These are phyloP conservation scores for Tetrapedia diversipes DNA, from an alignment of 2,888 invertebrate genomes.

Conservation along the genomic window DNA sequence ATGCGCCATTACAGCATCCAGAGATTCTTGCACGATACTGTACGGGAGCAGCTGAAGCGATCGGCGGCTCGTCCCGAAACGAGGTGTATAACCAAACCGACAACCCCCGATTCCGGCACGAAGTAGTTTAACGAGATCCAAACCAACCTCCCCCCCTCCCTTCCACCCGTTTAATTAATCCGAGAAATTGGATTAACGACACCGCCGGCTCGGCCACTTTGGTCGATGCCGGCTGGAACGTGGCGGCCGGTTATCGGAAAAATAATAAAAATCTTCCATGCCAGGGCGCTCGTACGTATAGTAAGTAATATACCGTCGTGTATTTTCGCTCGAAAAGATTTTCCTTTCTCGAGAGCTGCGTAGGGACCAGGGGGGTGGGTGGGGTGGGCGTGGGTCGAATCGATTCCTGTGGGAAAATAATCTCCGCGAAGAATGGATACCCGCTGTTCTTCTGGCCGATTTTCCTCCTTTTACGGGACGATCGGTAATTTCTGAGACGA, in stretches of 20 bases:
- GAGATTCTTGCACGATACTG: conserved; percentile 8
- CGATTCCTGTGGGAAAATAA: conserved; percentile 46
- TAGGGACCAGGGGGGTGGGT: no score
- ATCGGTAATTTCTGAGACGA: conserved; percentile 48
- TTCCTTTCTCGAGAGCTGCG: conserved; percentile 38
- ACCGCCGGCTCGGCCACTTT: conserved; percentile 57
- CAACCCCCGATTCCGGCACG: conserved; percentile 57
- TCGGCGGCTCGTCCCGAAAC: conserved; percentile 55
- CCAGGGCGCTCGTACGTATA: no score
- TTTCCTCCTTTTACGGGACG: conserved; percentile 29
- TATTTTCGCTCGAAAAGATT: no score
- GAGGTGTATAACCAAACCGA: conserved; percentile 66
- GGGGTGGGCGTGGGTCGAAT: conserved; percentile 22
- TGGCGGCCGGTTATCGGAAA: conserved; percentile 64
- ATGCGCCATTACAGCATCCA: background rate
- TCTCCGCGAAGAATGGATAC: conserved; percentile 43
- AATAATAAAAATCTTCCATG: conserved; percentile 75
- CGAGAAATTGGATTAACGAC: conserved; percentile 72
- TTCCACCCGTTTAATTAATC: conserved; percentile 74
- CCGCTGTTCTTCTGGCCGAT: conserved; percentile 33
- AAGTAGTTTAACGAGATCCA: conserved; percentile 69
- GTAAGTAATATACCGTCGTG: no score
- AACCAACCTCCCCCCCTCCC: no score
- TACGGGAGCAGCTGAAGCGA: conserved; percentile 32
- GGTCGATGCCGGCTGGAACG: conserved; percentile 43